Base-by-base conservation (phyloP, 2,113 vertebrate genomes). In the Sylvia atricapilla region DNA sequence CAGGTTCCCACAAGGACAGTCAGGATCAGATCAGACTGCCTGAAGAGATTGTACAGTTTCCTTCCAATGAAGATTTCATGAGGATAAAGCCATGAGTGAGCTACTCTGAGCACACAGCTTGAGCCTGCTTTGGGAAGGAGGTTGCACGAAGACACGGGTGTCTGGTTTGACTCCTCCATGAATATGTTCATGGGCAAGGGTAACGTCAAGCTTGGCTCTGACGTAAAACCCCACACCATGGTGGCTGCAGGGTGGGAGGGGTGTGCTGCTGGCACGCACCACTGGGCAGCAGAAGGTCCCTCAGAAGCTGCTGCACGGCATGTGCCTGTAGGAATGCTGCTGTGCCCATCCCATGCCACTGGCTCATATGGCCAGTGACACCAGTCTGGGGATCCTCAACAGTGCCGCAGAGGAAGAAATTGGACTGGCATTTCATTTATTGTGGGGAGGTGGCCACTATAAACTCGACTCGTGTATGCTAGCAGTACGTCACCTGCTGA, bases 321-420 rank as follows among this genome's bases (percentile, higher is more conserved):
- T 9, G 27, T 13, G 20, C 80, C 68, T 5, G 8, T 41, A 53
- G 39, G 39, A 85, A 27, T 2, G 10, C 53, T 91, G 75, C 72
- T 58, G 12, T 2, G 5, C 63, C 58, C 0, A 0, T 25, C 33
- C 10, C 2, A 0, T 16, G 20, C 39, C 63, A 43, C 64, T 31
- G 59, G 56, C 39, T 63, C 13, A 0, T 50, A 20, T n/a, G 79
- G 47, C 68, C 37, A 43, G 1, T 1, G 2, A 37, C 47, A 47
- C 13, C 5, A 1, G 13, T 28, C 1, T 10, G 15, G 69, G 43
- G 47, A 28, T 22, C 25, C 19, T 39, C 1, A 2, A 52, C 10
- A 7, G 15, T 14, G 53, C 58, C 79, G 73, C 53, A 52, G 75
- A 79, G 41, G 30, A 60, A 72, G 44, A 56, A 82, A 44, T 1